Conservation (phyloP, 2,113 vertebrate species). For the Eubucco bourcierii region DNA sequence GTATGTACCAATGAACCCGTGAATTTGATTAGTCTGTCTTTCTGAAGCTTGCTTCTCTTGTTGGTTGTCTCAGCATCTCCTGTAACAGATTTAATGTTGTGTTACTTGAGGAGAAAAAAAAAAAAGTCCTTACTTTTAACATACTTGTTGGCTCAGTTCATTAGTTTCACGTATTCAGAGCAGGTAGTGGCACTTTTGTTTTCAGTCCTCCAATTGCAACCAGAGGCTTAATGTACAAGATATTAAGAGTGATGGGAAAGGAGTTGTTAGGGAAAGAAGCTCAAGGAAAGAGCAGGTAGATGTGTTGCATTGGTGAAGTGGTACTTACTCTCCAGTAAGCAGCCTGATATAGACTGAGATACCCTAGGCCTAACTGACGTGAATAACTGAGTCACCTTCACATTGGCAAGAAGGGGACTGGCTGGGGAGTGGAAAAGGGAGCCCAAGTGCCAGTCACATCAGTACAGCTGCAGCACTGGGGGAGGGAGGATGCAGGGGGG, state of each 20-base stretch:
- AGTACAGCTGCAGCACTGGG: conserved; percentile 61
- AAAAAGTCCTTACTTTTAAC: background rate
- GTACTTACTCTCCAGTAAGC: background rate
- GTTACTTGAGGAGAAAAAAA: background rate
- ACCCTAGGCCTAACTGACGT: background rate
- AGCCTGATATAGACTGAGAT: background rate
- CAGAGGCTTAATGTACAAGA: background rate
- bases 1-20: background rate
- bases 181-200: background rate
- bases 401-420: background rate
- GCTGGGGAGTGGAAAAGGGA: background rate
- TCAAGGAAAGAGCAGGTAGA: background rate
- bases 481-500: conserved; percentile 50
- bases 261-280: background rate
- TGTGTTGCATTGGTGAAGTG: background rate
- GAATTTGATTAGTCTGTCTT: background rate
- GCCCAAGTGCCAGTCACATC: conserved; percentile 44
- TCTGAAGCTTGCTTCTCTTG: background rate
- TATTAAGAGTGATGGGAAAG: background rate
- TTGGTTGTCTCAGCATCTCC: background rate
- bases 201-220: background rate
- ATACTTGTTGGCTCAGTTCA: background rate
- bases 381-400: conserved; percentile 60
- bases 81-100: background rate
- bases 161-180: background rate